phyloP scores from a whole-genome alignment of 1,140 invertebrate genomes.

The Bombus polaris region DNA sequence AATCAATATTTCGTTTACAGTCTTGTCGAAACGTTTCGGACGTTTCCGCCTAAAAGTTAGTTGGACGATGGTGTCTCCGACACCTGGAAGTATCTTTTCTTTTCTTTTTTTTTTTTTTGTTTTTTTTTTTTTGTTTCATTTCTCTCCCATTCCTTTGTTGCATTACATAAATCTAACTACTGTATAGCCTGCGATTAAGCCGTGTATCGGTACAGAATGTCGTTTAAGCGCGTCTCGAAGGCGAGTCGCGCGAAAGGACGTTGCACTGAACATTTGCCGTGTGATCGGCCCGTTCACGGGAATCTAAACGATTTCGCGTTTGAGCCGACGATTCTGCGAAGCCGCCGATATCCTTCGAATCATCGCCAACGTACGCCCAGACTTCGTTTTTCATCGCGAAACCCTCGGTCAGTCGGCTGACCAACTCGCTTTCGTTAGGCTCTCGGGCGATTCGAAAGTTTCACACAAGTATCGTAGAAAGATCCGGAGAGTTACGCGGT shows the following conservation, averaged over 20 bases:
- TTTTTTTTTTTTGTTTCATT: neutral
- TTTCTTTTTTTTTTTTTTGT: neutral
- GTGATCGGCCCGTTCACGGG: neutral
- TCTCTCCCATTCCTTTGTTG: neutral
- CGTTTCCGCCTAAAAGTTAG: conserved; percentile 77
- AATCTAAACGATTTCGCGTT: neutral
- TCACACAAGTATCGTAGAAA: conserved; percentile 10
- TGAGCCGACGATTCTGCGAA: neutral
- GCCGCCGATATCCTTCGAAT: neutral
- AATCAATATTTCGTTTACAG: conserved; percentile 77
- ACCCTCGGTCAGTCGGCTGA: neutral
- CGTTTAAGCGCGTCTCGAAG: neutral
- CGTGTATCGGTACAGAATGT: conserved; percentile 33
- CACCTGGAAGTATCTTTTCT: conserved; percentile 72
- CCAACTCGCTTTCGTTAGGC: neutral
- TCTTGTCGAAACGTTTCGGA: conserved; percentile 77
- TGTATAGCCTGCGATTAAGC: conserved; percentile 54
- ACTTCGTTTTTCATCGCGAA: neutral
- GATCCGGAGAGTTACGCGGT: conserved; percentile 23
- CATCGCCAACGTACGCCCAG: conserved; percentile 9
- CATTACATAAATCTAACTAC: conserved; percentile 45
- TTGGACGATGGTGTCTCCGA: conserved; percentile 80
- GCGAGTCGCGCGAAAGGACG: neutral
- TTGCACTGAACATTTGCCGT: neutral
- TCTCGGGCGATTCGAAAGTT: neutral